Evolutionary conservation across 2,113 vertebrate species (phyloP).

Genomic region (Sinocyclocheilus grahami): DNA sequence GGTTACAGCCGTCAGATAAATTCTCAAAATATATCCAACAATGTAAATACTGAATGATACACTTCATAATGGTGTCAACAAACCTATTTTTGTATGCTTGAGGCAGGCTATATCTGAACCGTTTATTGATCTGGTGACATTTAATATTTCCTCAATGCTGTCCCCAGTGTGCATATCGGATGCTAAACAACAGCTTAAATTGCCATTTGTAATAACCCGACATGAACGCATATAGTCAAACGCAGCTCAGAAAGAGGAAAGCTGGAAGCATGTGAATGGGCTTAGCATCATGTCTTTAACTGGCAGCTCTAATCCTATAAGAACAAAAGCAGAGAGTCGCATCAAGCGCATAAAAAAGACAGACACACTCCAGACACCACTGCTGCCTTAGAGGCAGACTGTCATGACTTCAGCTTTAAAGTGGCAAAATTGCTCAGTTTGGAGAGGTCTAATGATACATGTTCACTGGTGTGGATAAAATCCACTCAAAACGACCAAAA

Average conservation of each 20-base stretch:
- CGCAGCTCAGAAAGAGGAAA: background rate
- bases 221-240: background rate
- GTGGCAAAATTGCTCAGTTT: background rate
- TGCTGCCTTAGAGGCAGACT: no score
- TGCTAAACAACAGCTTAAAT: conserved; percentile 34
- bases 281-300: conserved; percentile 66
- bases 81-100: no score
- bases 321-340: conserved; percentile 11
- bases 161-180: conserved; percentile 19
- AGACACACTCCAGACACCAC: no score
- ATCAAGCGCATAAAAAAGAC: no score
- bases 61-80: no score
- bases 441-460: background rate
- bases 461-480: background rate
- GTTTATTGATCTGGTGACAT: no score
- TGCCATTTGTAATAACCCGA: background rate
- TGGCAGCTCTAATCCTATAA: conserved; percentile 60
- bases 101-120: no score
- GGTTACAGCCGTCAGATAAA: no score
- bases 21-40: no score
- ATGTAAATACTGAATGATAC: no score
- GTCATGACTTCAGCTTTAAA: background rate
- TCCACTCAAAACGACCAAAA: background rate
- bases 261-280: conserved; percentile 68
- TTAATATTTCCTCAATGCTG: no score